Conservation (phyloP, 2,888 invertebrate species). For the Mimumesa dahlbomi region DNA sequence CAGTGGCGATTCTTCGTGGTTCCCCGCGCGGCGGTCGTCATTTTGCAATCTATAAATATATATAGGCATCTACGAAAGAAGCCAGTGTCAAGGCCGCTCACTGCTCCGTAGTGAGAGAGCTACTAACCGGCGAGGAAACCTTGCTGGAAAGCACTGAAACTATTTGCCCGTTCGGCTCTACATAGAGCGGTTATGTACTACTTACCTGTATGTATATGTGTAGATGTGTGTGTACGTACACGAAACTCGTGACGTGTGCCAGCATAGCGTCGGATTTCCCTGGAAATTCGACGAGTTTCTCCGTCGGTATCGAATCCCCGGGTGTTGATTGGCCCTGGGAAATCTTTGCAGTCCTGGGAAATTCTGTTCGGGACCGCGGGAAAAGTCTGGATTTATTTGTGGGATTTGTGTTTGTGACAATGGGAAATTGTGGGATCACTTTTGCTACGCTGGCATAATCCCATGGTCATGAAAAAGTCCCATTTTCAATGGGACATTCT, state of each 20-base stretch:
- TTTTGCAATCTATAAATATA: conserved; percentile 43
- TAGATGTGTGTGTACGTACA: too few species aligned
- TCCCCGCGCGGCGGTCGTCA: conserved; percentile 3
- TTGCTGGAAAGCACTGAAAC: conserved; percentile 44
- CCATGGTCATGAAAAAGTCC: too few species aligned
- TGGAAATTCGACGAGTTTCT: conserved; percentile 14
- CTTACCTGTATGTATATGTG: conserved; percentile 38
- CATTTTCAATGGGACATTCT: too few species aligned
- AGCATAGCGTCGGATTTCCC: conserved; percentile 6
- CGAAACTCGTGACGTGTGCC: conserved; percentile 11
- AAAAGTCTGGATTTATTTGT: too few species aligned
- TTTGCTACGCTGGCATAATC: too few species aligned
- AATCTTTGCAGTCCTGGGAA: too few species aligned
- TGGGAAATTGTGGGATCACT: too few species aligned
- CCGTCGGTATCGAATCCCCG: too few species aligned
- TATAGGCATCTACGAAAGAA: conserved; percentile 33
- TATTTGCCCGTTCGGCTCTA: conserved; percentile 29
- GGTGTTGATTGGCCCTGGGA: too few species aligned
- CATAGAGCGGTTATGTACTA: conserved; percentile 41
- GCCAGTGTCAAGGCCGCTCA: conserved; percentile 87
- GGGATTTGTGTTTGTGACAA: too few species aligned
- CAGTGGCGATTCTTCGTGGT: neutral
- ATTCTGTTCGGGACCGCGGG: too few species aligned
- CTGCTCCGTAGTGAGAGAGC: conserved; percentile 82
- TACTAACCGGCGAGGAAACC: conserved; percentile 77